These are phyloP conservation scores for Tetragnatha montana DNA, from an alignment of 2,888 invertebrate species.

Conservation along the genomic window DNA sequence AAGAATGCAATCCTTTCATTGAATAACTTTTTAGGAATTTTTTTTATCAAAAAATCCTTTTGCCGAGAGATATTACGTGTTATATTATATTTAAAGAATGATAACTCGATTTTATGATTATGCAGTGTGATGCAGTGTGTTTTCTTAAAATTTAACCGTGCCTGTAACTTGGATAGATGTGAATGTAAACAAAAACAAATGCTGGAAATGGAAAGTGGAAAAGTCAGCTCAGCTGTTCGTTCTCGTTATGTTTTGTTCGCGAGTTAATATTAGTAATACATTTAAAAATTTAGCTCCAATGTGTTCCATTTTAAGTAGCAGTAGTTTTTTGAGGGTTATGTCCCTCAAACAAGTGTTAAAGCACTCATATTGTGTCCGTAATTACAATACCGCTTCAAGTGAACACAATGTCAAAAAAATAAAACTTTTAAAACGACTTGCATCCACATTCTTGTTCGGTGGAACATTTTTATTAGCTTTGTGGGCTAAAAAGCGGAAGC, in stretches of 20 bases:
- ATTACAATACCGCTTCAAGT: constrained; percentile 45
- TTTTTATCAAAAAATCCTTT: neutral
- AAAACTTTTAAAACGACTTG: constrained; percentile 69
- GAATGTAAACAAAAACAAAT: too few relatives aligned
- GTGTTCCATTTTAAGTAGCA: constrained; percentile 13
- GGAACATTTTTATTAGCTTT: constrained; percentile 71
- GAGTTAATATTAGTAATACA: too few relatives aligned
- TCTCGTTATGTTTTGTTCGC: too few relatives aligned
- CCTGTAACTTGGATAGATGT: too few relatives aligned
- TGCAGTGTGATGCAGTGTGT: too few relatives aligned
- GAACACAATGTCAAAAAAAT: constrained; percentile 55
- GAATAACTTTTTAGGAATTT: neutral
- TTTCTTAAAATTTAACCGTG: too few relatives aligned
- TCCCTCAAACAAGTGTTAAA: neutral
- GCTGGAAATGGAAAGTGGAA: too few relatives aligned
- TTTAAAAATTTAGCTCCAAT: neutral
- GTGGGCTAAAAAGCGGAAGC: constrained; percentile 57
- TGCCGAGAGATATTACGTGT: too few relatives aligned
- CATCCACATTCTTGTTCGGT: constrained; percentile 72
- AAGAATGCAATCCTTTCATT: neutral
- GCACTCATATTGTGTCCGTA: neutral
- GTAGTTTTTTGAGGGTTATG: neutral
- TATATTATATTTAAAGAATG: too few relatives aligned
- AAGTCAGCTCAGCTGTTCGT: neutral
- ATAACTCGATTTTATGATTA: too few relatives aligned